phyloP scores from a whole-genome alignment of 2,113 vertebrate genomes.

The Sarotherodon lohbergeri region DNA sequence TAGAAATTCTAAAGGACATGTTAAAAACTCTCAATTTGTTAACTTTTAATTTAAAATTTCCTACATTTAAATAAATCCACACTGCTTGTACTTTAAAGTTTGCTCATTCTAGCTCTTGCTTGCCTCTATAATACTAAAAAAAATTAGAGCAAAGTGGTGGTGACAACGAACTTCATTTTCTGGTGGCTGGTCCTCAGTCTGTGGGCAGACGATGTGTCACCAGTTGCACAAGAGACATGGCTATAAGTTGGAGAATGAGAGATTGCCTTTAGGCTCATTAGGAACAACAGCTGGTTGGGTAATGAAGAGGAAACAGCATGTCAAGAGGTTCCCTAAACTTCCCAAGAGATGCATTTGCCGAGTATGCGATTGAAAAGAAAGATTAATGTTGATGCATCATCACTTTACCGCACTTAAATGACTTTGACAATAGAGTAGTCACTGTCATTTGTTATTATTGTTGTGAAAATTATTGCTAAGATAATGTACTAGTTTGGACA shows the following conservation, averaged over 20 bases:
- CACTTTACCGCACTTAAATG: conserved; percentile 56
- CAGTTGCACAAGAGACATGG: conserved; percentile 49
- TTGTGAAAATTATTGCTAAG: not conserved
- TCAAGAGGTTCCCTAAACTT: conserved; percentile 73
- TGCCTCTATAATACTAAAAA: not conserved
- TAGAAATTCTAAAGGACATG: not conserved
- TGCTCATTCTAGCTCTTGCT: not conserved
- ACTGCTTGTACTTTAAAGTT: not conserved
- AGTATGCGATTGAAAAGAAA: conserved; percentile 58
- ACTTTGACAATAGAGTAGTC: conserved; percentile 18
- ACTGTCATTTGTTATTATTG: not conserved
- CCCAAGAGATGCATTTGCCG: conserved; percentile 65
- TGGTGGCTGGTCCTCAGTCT: conserved; percentile 3
- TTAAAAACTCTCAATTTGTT: not conserved
- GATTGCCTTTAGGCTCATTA: conserved; percentile 77
- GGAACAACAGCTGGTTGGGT: conserved; percentile 79
- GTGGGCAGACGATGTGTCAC: conserved; percentile 49
- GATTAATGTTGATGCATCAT: conserved; percentile 68
- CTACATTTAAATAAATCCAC: not conserved
- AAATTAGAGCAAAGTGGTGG: not conserved
- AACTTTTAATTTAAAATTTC: not conserved
- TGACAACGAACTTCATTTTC: conserved; percentile 16
- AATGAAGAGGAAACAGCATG: conserved; percentile 78
- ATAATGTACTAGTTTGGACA: not conserved
- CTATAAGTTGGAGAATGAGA: conserved; percentile 62